Conservation (phyloP, 1,140 invertebrate species). For the Zophobas morio region DNA sequence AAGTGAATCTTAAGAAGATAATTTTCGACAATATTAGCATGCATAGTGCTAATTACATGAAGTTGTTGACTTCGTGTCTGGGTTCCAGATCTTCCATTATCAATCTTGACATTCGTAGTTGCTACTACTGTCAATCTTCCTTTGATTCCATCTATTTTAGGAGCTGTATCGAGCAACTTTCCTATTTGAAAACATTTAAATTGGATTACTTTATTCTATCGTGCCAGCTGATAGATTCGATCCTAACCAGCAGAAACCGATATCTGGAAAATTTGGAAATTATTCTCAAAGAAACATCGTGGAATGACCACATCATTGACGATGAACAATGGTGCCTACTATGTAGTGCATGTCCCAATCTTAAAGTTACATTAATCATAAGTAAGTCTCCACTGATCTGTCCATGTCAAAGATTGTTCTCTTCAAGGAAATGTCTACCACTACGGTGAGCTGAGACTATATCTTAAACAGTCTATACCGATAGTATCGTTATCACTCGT, state of each 20-base stretch:
- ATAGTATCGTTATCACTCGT: conserved; percentile 14
- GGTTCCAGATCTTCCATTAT: conserved; percentile 34
- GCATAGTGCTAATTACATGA: conserved; percentile 44
- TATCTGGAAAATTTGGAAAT: conserved; percentile 44
- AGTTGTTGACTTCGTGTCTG: conserved; percentile 43
- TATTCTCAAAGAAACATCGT: conserved; percentile 26
- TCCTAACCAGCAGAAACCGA: conserved; percentile 30
- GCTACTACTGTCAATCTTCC: conserved; percentile 42
- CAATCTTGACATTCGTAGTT: conserved; percentile 32
- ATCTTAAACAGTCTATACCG: conserved; percentile 25
- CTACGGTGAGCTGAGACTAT: conserved; percentile 8
- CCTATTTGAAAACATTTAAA: conserved; percentile 45
- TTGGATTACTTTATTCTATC: conserved; percentile 52
- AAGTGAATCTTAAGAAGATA: conserved; percentile 43
- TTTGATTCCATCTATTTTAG: conserved; percentile 38
- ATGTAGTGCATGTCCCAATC: conserved; percentile 29
- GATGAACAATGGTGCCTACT: conserved; percentile 46
- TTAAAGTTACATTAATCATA: conserved; percentile 44
- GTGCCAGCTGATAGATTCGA: conserved; percentile 41
- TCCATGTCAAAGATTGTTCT: conserved; percentile 21
- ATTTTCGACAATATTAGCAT: conserved; percentile 49
- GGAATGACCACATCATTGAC: not conserved
- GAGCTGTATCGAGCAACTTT: conserved; percentile 49
- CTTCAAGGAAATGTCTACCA: conserved; percentile 24
- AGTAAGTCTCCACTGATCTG: conserved; percentile 27